phyloP scores from a whole-genome alignment of 2,888 invertebrate genomes.

The Drosophila helvetica region DNA sequence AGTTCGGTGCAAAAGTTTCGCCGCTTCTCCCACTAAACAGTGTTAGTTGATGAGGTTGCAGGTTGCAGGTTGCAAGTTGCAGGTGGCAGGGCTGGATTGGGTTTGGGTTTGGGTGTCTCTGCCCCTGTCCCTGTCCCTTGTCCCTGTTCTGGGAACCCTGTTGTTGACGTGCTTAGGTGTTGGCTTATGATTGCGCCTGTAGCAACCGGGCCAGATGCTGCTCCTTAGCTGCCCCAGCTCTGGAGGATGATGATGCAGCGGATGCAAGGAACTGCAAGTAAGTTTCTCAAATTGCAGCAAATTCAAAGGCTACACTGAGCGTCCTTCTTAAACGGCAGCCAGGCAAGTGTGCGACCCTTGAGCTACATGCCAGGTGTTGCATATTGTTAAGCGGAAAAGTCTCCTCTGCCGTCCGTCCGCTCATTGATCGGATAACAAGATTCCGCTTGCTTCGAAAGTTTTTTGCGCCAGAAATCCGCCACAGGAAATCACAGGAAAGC shows the following conservation, averaged over 20 bases:
- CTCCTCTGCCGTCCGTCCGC: not conserved
- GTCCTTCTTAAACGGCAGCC: conserved; percentile 43
- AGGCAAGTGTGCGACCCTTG: conserved; percentile 7
- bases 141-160: conserved; percentile 48
- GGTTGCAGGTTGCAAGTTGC: not conserved
- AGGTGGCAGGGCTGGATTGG: not conserved
- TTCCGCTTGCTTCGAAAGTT: not conserved
- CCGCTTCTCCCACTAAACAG: conserved; percentile 69
- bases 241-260: conserved; percentile 57
- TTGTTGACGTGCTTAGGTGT: conserved; percentile 79
- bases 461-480: not conserved
- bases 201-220: conserved; percentile 54
- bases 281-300: conserved; percentile 75
- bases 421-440: conserved; percentile 47
- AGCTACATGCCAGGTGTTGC: conserved; percentile 36
- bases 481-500: not conserved
- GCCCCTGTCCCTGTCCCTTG: conserved; percentile 35
- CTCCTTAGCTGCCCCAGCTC: conserved; percentile 33
- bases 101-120: not conserved
- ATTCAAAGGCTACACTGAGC: conserved; percentile 67
- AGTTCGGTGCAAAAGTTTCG: conserved; percentile 67
- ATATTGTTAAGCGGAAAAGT: conserved; percentile 17
- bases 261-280: conserved; percentile 74
- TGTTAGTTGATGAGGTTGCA: conserved; percentile 58
- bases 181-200: conserved; percentile 74